A percentile compares a stretch with the other conserved stretches of the same genome.
phyloP scores from a whole-genome alignment of 2,113 vertebrate species.

The Triplophysa dalaica region DNA sequence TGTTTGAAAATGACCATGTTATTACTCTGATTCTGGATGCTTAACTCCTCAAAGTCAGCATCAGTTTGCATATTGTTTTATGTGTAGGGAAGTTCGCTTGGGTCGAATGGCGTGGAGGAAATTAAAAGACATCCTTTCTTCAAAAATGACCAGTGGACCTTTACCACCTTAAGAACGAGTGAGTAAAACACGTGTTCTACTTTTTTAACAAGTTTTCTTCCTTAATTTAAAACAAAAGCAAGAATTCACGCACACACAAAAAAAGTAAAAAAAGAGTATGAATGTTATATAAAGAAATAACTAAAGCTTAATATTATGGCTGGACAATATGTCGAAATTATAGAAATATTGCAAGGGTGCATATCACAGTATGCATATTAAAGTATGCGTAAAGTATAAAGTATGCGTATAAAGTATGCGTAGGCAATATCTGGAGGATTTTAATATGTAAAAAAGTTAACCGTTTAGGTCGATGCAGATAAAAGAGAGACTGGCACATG shows the following conservation, averaged over 20 bases:
- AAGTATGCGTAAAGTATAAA: no score
- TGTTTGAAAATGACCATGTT: no score
- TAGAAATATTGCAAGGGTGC: no score
- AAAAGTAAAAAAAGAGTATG: background rate
- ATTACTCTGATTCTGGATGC: background rate
- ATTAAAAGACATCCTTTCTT: constrained; percentile 96
- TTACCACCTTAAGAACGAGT: constrained; percentile 96
- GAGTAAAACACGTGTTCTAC: constrained; percentile 66
- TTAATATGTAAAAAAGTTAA: no score
- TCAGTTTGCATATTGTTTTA: background rate
- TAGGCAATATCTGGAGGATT: no score
- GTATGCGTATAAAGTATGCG: no score
- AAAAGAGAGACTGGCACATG: no score
- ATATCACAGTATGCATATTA: no score
- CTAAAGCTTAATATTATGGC: no score
- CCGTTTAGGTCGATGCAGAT: no score
- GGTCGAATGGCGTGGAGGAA: constrained; percentile 93
- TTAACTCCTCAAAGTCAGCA: background rate
- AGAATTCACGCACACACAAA: background rate
- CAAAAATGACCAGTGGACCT: constrained; percentile 97
- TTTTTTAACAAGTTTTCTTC: no score
- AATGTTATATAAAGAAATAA: background rate
- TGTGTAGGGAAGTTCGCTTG: constrained; percentile 89
- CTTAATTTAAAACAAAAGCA: background rate
- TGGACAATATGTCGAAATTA: no score